These are phyloP conservation scores for Tortrix viridana DNA, from an alignment of 2,888 invertebrate species.

Conservation along the genomic window DNA sequence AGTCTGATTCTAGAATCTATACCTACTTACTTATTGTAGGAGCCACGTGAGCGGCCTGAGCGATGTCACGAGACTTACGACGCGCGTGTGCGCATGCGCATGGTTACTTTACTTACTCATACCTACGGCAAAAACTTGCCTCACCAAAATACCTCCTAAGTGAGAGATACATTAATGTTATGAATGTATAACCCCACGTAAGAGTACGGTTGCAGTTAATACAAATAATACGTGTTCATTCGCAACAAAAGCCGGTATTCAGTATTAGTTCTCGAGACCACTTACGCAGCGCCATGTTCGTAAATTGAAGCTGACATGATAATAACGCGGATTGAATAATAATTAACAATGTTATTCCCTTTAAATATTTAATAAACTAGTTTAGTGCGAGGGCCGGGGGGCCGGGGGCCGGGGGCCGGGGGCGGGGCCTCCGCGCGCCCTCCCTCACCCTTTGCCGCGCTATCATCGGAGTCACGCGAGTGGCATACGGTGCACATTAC, in stretches of 20 bases:
- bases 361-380: constrained; percentile 76
- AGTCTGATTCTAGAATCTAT: too few species aligned
- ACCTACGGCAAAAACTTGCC: too few species aligned
- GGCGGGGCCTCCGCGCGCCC: constrained; percentile 68
- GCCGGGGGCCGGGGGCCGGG: constrained; percentile 70
- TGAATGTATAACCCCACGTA: too few species aligned
- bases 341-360: constrained; percentile 68
- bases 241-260: neutral
- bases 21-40: too few species aligned
- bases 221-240: neutral
- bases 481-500: constrained; percentile 78
- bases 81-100: too few species aligned
- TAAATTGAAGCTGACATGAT: constrained; percentile 78
- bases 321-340: constrained; percentile 77
- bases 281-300: constrained; percentile 59
- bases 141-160: too few species aligned
- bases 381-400: constrained; percentile 57
- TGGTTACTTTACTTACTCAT: too few species aligned
- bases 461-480: constrained; percentile 66
- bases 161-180: too few species aligned
- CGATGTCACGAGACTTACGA: too few species aligned
- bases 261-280: constrained; percentile 58
- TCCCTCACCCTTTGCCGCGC: constrained; percentile 53
- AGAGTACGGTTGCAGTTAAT: neutral
- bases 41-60: too few species aligned